Percentiles rank a stretch among this genome's conserved stretches.
Evolutionary conservation across 2,888 invertebrate species (phyloP).

Genomic region (Tinea semifulvella): DNA sequence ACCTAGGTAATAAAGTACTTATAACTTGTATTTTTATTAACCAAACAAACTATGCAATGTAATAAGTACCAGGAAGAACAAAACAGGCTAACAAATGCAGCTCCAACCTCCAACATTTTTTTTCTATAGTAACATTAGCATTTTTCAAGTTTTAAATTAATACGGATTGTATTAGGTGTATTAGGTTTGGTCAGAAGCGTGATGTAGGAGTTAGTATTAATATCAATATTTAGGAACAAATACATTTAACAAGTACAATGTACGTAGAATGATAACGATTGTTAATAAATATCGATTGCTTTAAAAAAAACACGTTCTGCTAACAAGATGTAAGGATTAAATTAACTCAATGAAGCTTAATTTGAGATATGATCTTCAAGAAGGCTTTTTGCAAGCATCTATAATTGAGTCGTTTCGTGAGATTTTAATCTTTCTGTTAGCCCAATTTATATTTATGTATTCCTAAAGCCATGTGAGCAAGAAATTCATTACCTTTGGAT

Average conservation of each 20-base stretch:
- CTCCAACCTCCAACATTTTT: no score
- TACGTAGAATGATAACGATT: background rate
- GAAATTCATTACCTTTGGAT: constrained; percentile 25
- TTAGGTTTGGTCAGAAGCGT: background rate
- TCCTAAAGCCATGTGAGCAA: constrained; percentile 14
- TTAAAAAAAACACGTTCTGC: background rate
- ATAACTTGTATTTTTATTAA: no score
- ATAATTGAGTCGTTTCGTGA: constrained; percentile 12
- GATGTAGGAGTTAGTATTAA: background rate
- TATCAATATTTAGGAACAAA: background rate
- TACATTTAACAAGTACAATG: background rate
- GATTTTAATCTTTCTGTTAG: constrained; percentile 5
- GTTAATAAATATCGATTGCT: background rate
- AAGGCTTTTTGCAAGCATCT: background rate
- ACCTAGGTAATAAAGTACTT: no score
- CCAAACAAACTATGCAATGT: no score
- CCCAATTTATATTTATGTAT: constrained; percentile 13
- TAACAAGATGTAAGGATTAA: background rate
- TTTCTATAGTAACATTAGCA: no score
- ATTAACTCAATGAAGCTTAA: constrained; percentile 1
- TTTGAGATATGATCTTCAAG: background rate
- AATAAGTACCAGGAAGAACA: no score
- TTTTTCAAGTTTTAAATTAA: no score
- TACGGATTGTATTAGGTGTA: background rate
- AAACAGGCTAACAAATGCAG: no score